Percentiles rank a stretch among this genome's conserved stretches.
phyloP scores from a whole-genome alignment of 2,113 vertebrate species.

The Leptobrachium leishanense region DNA sequence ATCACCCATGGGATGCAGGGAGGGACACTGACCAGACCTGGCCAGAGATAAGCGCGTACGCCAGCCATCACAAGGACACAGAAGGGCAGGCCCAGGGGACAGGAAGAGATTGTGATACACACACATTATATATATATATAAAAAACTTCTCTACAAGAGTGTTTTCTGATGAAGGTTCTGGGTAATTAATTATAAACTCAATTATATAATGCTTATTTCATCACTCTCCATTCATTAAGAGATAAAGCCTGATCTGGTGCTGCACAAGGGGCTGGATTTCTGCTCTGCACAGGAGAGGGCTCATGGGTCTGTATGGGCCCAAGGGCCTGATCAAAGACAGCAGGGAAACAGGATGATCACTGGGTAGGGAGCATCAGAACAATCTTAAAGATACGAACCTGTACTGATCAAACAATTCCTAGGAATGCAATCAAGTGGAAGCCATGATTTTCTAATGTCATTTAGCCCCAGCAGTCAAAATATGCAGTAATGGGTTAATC shows the following conservation, averaged over 20 bases:
- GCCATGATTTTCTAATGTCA: background rate
- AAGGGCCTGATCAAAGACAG: background rate
- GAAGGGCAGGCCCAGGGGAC: constrained; percentile 84
- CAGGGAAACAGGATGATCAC: background rate
- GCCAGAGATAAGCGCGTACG: constrained; percentile 75
- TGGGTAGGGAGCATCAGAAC: background rate
- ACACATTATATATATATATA: constrained; percentile 59
- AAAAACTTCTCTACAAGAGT: constrained; percentile 74
- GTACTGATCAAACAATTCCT: no score
- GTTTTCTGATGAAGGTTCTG: constrained; percentile 95
- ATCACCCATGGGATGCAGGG: constrained; percentile 67
- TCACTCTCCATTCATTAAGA: constrained; percentile 92
- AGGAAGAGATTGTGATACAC: background rate
- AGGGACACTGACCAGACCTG: constrained; percentile 56
- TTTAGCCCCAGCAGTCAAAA: background rate
- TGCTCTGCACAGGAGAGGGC: constrained; percentile 49
- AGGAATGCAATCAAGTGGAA: no score
- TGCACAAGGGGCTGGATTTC: constrained; percentile 59
- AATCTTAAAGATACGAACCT: background rate
- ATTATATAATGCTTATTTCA: constrained; percentile 96
- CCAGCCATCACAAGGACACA: constrained; percentile 84
- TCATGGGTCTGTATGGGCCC: constrained; percentile 6
- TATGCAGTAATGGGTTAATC: background rate
- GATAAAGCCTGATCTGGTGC: constrained; percentile 80
- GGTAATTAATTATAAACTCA: constrained; percentile 99